phyloP scores from a whole-genome alignment of 1,140 invertebrate genomes.

The Arion vulgaris region DNA sequence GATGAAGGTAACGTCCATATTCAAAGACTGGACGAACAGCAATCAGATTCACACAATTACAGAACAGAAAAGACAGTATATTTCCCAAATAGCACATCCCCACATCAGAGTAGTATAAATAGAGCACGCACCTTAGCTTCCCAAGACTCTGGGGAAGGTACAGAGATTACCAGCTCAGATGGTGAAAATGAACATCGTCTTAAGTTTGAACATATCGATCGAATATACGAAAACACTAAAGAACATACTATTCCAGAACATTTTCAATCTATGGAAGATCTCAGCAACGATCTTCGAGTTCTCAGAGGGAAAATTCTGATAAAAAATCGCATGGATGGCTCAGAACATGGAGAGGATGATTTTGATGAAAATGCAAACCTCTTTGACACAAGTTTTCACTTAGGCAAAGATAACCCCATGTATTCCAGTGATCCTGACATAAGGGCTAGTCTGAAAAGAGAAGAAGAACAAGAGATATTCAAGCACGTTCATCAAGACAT shows the following conservation, averaged over 20 bases:
- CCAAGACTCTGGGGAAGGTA: slow-evolving; percentile 29
- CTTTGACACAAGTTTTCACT: slow-evolving; percentile 58
- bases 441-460: slow-evolving; percentile 46
- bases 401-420: slow-evolving; percentile 61
- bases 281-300: slow-evolving; percentile 51
- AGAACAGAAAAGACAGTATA: slow-evolving; percentile 32
- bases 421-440: slow-evolving; percentile 64
- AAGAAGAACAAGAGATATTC: slow-evolving; percentile 41
- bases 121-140: slow-evolving; percentile 16
- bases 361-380: slow-evolving; percentile 62
- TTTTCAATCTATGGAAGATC: not conserved
- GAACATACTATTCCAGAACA: slow-evolving; percentile 25
- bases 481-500: slow-evolving; percentile 52
- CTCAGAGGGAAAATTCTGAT: slow-evolving; percentile 61
- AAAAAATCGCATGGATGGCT: slow-evolving; percentile 57
- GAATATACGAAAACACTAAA: slow-evolving; percentile 18
- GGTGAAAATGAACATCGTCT: slow-evolving; percentile 22
- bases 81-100: not conserved
- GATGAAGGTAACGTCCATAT: not conserved
- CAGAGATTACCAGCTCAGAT: slow-evolving; percentile 31
- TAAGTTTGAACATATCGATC: slow-evolving; percentile 28
- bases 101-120: not conserved
- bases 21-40: not conserved
- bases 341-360: slow-evolving; percentile 51
- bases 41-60: slow-evolving; percentile 12